Percentiles rank a stretch among this genome's conserved stretches.
These are phyloP conservation scores for Gulo gulo DNA, from an alignment of 2,113 vertebrate genomes.

Conservation along the genomic window DNA sequence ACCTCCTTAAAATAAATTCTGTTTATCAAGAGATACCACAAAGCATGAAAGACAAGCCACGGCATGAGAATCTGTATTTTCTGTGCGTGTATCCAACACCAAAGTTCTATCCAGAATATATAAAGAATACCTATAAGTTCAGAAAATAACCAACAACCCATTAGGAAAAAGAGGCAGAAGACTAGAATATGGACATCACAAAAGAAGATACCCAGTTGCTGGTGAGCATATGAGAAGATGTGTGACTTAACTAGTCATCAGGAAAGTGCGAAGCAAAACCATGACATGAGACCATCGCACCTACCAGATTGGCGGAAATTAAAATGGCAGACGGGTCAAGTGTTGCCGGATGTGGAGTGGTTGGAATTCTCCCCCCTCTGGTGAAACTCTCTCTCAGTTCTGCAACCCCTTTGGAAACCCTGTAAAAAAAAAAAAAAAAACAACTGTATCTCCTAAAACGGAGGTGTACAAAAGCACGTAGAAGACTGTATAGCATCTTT, in stretches of 20 bases:
- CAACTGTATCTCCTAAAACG: background rate
- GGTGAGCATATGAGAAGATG: background rate
- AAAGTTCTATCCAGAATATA: background rate
- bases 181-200: background rate
- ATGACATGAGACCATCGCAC: background rate
- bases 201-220: background rate
- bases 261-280: background rate
- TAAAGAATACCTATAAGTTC: background rate
- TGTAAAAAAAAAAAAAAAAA: no score
- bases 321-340: background rate
- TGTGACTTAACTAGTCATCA: background rate
- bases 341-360: background rate
- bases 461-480: background rate
- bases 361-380: background rate
- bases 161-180: background rate
- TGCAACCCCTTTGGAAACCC: background rate
- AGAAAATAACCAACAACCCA: background rate
- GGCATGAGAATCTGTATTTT: background rate
- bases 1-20: background rate
- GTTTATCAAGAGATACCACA: background rate
- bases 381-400: background rate
- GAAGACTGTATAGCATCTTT: background rate
- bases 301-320: background rate
- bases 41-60: background rate
- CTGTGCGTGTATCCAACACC: background rate